Base-by-base conservation (phyloP, 2,797 vertebrate species). In the Ambastaia sidthimunki region DNA sequence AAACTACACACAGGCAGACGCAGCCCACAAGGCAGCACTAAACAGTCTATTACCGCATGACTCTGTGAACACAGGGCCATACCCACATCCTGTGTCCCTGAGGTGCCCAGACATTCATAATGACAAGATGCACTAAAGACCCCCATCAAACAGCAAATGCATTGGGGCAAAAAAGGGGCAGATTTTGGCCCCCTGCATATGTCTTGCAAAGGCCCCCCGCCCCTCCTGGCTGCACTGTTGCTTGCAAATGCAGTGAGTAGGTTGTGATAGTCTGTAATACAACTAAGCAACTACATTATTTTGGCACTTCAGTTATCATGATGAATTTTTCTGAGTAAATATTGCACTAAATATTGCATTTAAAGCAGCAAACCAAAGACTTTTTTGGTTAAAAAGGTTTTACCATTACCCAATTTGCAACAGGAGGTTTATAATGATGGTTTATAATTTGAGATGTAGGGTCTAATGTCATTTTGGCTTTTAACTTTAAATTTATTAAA, bases 141-240 rank as follows among this genome's bases (percentile, higher is more conserved):
- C 75, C 67, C 67, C 19, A n/a, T n/a, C n/a, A n/a, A n/a, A n/a
- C n/a, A n/a, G n/a, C n/a, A n/a, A n/a, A 74, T 54, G 70, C 73
- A 69, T 62, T 9, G 41, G 63, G 75, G 78, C 31, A 31, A 4
- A 31, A n/a, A n/a, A 79, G 76, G 34, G 37, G 52, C 60, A 37
- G 28, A 67, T 41, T 77, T 72, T 79, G 50, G 23, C 37, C 34
- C 4, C 34, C 37, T 41, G 37, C 37, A 41, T 41, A 70, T 0
- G 15, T 47, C 31, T 28, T 48, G 47, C 21, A 70, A 71, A 78
- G 21, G 9, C 37, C 34, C 48, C 23, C 47, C 13, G 48, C 23
- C 44, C 62, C 50, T 73, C 25, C 83, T 82, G 83, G 55, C 70
- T 80, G 47, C 34, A 68, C 81, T 84, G 84, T 86, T 83, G 83